phyloP scores from a whole-genome alignment of 2,797 vertebrate species.

The Pempheris klunzingeri region DNA sequence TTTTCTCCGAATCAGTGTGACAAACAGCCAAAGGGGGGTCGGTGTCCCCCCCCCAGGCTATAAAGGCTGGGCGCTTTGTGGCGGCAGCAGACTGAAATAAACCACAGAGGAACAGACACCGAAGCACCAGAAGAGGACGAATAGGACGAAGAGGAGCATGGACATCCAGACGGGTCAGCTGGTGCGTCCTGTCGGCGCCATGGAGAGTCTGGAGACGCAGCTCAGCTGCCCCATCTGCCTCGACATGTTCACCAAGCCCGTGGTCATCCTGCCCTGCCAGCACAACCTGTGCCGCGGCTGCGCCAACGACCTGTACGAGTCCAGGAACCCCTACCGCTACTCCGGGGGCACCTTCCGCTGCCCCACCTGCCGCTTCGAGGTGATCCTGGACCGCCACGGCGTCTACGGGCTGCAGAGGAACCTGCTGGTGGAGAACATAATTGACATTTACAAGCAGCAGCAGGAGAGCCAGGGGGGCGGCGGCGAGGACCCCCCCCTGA shows the following conservation, averaged over 20 bases:
- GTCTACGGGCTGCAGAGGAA: slow-evolving; percentile 93
- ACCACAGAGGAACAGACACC: slow-evolving; percentile 29
- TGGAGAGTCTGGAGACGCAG: slow-evolving; percentile 81
- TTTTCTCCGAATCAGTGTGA: slow-evolving; percentile 66
- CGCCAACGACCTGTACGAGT: slow-evolving; percentile 81
- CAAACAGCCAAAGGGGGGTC: slow-evolving; percentile 63
- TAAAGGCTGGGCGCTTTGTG: slow-evolving; percentile 50
- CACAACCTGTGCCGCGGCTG: slow-evolving; percentile 82
- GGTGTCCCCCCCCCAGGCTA: slow-evolving; percentile 51
- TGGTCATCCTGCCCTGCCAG: slow-evolving; percentile 83
- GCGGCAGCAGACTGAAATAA: slow-evolving; percentile 58
- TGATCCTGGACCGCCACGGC: slow-evolving; percentile 91
- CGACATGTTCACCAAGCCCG: slow-evolving; percentile 81
- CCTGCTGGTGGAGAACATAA: slow-evolving; percentile 94
- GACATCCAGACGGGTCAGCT: slow-evolving; percentile 73
- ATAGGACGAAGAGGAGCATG: too few relatives aligned
- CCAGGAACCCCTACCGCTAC: slow-evolving; percentile 78
- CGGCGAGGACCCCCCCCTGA: slow-evolving; percentile 57
- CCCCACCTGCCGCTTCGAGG: slow-evolving; percentile 92
- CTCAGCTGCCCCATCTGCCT: slow-evolving; percentile 83
- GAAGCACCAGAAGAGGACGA: slow-evolving; percentile 28
- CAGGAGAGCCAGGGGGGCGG: slow-evolving; percentile 45
- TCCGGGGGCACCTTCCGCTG: slow-evolving; percentile 92
- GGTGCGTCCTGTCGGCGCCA: slow-evolving; percentile 55
- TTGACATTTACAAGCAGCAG: slow-evolving; percentile 93